A percentile compares a stretch with the other conserved stretches of the same genome.
Conservation (phyloP, 2,113 vertebrate genomes). For the Sylvilagus bachmani region DNA sequence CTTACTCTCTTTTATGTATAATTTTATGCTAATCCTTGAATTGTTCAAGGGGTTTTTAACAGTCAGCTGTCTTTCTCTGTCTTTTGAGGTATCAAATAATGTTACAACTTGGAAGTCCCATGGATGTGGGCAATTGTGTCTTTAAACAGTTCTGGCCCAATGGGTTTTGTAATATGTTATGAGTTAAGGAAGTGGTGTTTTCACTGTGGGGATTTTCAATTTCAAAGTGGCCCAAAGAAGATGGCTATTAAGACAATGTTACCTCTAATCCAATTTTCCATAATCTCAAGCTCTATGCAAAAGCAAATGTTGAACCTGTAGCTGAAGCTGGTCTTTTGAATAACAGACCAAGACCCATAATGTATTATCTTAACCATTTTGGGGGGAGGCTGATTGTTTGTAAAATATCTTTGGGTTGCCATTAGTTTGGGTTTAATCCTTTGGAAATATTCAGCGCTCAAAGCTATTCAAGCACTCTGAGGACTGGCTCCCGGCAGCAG, state of each 20-base stretch:
- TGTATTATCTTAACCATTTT: constrained; percentile 86
- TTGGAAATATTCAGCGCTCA: constrained; percentile 87
- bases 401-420: constrained; percentile 89
- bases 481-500: constrained; percentile 81
- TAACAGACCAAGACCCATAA: constrained; percentile 82
- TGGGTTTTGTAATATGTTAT: constrained; percentile 75
- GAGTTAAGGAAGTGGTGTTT: constrained; percentile 57
- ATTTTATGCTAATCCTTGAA: constrained; percentile 91
- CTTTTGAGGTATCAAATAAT: constrained; percentile 83
- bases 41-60: constrained; percentile 84
- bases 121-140: constrained; percentile 75
- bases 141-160: constrained; percentile 67
- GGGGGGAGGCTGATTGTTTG: constrained; percentile 77
- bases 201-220: constrained; percentile 84
- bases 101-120: constrained; percentile 80
- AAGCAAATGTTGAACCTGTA: constrained; percentile 87
- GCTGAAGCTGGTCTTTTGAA: constrained; percentile 84
- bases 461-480: constrained; percentile 81
- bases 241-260: constrained; percentile 88
- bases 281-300: constrained; percentile 87
- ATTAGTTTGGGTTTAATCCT: constrained; percentile 90
- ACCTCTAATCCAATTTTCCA: constrained; percentile 89
- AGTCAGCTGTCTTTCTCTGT: constrained; percentile 85
- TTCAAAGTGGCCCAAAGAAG: constrained; percentile 88
- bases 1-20: constrained; percentile 85